Base-by-base conservation (phyloP, 2,888 invertebrate genomes). In the Melieria omissa region DNA sequence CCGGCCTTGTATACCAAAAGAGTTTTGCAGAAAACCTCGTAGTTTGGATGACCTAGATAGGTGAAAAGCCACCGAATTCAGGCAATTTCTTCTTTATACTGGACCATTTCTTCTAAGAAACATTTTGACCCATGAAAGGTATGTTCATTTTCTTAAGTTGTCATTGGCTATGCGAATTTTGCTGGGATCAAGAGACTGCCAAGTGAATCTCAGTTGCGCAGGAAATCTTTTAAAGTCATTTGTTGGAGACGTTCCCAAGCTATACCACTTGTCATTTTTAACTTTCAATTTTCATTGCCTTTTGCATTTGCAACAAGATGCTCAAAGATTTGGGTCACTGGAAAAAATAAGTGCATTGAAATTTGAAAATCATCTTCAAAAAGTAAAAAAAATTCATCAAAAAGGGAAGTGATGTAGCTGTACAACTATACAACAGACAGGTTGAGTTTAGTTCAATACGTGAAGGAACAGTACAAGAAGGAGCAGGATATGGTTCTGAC, bases 11-110 rank as follows among this genome's bases (percentile, higher is more conserved):
- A 58, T 74, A 54, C 66, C 71, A 29, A 74, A 54, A n/a, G 70
- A 75, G 69, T 73, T 76, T 72, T 70, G 72, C 42, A 74, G 76
- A 71, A 74, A 74, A 65, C 73, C 73, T 46, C 68, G 72, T n/a
- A n/a, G n/a, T n/a, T n/a, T n/a, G n/a, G n/a, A n/a, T n/a, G n/a
- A n/a, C n/a, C n/a, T n/a, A n/a, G n/a, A n/a, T n/a, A n/a, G n/a
- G n/a, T n/a, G 66, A 46, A 75, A 76, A 64, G 73, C 76, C 45
- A 74, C 76, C 49, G 75, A 75, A 66, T 70, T 74, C 4, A 70
- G 74, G 54, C 76, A 76, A 69, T 76, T 76, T 41, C 60, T 74
- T 14, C 63, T 74, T 55, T 74, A 73, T 62, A 76, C 72, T 4
- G 72, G 73, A 10, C 72, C 71, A n/a, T 73, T 75, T 54, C 62